phyloP scores from a whole-genome alignment of 2,797 vertebrate species.

The Pangasius larnaudii region DNA sequence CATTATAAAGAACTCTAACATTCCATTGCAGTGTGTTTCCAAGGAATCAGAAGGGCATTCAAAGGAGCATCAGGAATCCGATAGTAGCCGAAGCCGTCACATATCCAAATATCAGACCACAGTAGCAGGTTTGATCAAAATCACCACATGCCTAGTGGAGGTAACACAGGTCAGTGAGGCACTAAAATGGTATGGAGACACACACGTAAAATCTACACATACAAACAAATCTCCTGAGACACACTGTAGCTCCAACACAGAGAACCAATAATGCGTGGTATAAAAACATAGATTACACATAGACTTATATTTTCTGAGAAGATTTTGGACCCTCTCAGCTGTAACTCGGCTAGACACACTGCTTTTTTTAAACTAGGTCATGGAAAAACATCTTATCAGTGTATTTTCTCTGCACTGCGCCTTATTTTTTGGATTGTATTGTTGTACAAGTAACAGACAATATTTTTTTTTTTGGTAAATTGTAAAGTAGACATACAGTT shows the following conservation, averaged over 20 bases:
- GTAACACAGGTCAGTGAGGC: conserved; percentile 12
- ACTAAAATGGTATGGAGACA: neutral
- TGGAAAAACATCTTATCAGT: neutral
- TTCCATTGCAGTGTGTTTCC: neutral
- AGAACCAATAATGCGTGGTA: neutral
- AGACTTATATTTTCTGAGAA: neutral
- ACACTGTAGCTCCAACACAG: neutral
- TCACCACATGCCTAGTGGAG: conserved; percentile 30
- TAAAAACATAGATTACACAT: neutral
- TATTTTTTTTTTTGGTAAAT: neutral
- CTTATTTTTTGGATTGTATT: neutral
- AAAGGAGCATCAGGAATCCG: neutral
- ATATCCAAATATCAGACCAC: conserved; percentile 18
- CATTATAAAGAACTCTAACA: neutral
- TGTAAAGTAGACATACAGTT: no score
- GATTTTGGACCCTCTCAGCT: neutral
- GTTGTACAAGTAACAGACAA: neutral
- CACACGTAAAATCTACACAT: neutral
- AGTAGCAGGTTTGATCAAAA: conserved; percentile 36
- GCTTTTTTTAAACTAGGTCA: neutral
- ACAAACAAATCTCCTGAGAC: neutral
- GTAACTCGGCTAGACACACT: neutral
- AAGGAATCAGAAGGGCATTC: conserved; percentile 2
- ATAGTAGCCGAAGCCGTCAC: conserved; percentile 22
- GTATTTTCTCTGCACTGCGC: neutral